A percentile compares a stretch with the other conserved stretches of the same genome.
Conservation (phyloP, 2,797 vertebrate species). For the Acipenser transmontanus region DNA sequence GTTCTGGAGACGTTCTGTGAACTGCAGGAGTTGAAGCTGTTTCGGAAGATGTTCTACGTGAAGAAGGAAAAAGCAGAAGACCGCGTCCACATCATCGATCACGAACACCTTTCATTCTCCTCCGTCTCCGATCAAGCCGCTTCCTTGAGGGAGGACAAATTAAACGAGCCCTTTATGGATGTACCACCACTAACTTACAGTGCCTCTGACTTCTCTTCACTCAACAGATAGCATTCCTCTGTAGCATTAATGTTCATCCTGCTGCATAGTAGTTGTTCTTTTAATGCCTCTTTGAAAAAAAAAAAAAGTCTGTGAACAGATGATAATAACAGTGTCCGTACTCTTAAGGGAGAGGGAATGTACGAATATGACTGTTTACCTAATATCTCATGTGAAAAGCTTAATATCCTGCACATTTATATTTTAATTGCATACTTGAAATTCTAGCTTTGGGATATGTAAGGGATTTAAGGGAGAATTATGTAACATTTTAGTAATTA, state of each 20-base stretch:
- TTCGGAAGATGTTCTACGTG: constrained; percentile 91
- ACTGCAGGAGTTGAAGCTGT: constrained; percentile 88
- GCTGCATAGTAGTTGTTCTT: not conserved
- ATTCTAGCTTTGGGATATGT: constrained; percentile 5
- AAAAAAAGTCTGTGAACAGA: not conserved
- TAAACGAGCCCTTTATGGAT: constrained; percentile 60
- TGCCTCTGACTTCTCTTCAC: constrained; percentile 24
- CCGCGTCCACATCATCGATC: constrained; percentile 78
- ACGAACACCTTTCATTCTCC: constrained; percentile 87
- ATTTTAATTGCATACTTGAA: not conserved
- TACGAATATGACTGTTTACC: not conserved
- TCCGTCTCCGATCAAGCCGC: constrained; percentile 67
- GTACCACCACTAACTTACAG: constrained; percentile 33
- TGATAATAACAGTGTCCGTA: not conserved
- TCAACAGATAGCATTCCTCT: not conserved
- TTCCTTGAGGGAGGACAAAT: constrained; percentile 64
- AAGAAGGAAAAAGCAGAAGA: constrained; percentile 89
- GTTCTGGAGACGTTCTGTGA: constrained; percentile 96
- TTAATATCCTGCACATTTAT: not conserved
- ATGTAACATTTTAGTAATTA: no score
- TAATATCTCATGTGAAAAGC: not conserved
- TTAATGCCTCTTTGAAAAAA: not conserved
- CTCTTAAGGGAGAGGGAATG: no score
- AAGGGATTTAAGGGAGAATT: no score
- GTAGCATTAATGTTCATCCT: not conserved